Evolutionary conservation across 1,140 invertebrate species (phyloP), one percentile per base, ranked within the genome.

Genomic region (Stenopsyche tienmushanensis): DNA sequence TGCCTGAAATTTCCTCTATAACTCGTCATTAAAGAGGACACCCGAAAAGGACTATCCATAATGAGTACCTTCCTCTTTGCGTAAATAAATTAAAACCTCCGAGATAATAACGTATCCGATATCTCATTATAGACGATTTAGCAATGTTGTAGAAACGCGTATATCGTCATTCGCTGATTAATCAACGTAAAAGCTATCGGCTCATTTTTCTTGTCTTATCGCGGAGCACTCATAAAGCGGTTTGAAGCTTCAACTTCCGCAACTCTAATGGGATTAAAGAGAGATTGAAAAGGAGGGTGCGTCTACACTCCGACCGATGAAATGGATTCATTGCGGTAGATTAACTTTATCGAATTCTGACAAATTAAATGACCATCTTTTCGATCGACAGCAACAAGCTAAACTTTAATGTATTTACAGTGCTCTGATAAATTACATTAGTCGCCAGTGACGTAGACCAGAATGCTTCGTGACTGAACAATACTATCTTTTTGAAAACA

Each of bases 201-300:
- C 29, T 54, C n/a, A 24, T 24, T 26, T 54, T 54, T 24, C 29
- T 50, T 50, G 18, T 34, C 23, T 54, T 25, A 13, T 20, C 7
- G 29, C 13, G 29, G 5, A 34, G 13, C 13, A 34, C 29, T 34
- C 13, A 34, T 34, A 34, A 34, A 34, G 29, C 29, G 29, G 13
- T 34, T 34, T 52, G 17, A 7, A 21, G 8, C 15, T 52, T 8
- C 15, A 7, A 21, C 23, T 7, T 8, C 13, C 23, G 15, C 24
- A 3, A 3, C 23, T 26, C 23, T 60, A 60, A 60, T 60, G 57
- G 57, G 42, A 60, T 60, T 60, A 60, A 60, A 60, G 57, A 60
- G 34, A 60, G 57, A 60, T 60, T 60, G 57, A 34, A 42, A n/a
- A 18, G 57, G 13, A 42, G 54, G 54, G 54, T 41, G 54, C 42